These are phyloP conservation scores for Grus americana DNA, from an alignment of 2,113 vertebrate genomes.

Conservation along the genomic window DNA sequence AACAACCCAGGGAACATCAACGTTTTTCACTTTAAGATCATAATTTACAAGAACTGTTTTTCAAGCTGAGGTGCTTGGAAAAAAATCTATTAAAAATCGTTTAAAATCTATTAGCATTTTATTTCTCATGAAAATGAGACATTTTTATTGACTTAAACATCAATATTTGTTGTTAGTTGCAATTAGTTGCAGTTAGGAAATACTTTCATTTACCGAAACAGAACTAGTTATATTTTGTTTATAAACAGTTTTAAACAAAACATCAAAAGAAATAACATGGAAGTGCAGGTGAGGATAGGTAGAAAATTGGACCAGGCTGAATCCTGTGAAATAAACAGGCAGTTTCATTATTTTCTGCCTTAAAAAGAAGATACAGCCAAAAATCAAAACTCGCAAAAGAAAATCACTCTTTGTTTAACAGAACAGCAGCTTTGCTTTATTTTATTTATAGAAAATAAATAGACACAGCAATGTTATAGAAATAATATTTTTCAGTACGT, in stretches of 20 bases:
- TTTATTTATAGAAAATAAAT: not conserved
- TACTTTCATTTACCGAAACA: not conserved
- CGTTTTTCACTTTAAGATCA: not conserved
- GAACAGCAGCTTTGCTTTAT: not conserved
- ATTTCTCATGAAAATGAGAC: not conserved
- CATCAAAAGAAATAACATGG: not conserved
- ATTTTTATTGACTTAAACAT: not conserved
- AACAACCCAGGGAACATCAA: not conserved
- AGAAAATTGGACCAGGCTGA: not conserved
- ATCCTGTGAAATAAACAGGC: not conserved
- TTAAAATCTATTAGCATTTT: not conserved
- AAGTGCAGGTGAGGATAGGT: not conserved
- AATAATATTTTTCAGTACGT: not conserved
- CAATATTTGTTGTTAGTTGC: not conserved
- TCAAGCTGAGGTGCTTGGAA: not conserved
- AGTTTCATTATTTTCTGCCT: not conserved
- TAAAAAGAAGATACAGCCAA: not conserved
- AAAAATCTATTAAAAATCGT: not conserved
- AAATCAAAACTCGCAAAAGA: not conserved
- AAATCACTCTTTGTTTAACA: not conserved
- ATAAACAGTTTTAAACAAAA: not conserved
- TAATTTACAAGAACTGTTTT: not conserved
- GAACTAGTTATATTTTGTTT: not conserved
- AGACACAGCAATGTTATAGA: not conserved
- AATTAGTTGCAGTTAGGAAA: not conserved